phyloP scores from a whole-genome alignment of 2,888 invertebrate species.

The Danaus chrysippus region DNA sequence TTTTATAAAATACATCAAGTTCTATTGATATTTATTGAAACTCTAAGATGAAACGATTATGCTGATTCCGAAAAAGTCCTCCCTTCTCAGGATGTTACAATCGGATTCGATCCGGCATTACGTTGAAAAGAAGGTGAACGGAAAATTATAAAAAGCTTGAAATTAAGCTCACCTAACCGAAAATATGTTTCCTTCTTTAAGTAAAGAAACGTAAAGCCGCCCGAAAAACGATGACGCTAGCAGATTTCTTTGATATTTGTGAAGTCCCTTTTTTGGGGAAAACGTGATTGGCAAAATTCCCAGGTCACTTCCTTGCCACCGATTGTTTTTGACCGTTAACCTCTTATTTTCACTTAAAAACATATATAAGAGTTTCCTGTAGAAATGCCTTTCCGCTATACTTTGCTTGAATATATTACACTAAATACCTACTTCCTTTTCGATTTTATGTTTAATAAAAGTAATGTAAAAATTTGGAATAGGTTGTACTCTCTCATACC shows the following conservation, averaged over 20 bases:
- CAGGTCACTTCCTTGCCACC: conserved; percentile 29
- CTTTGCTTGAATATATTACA: conserved; percentile 22
- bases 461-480: conserved; percentile 20
- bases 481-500: conserved; percentile 8
- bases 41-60: too few species aligned
- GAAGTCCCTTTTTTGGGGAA: conserved; percentile 5
- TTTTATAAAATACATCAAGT: too few species aligned
- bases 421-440: conserved; percentile 13
- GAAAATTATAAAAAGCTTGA: too few species aligned
- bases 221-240: conserved; percentile 1
- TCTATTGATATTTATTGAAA: too few species aligned
- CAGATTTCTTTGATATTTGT: conserved; percentile 5
- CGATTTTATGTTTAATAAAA: conserved; percentile 16
- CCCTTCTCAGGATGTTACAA: too few species aligned
- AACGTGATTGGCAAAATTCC: conserved; percentile 25
- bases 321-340: conserved; percentile 20
- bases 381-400: conserved; percentile 12
- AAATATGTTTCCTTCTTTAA: conserved; percentile 4
- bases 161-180: neutral
- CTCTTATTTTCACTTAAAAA: conserved; percentile 18
- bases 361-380: conserved; percentile 17
- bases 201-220: conserved; percentile 3
- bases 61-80: too few species aligned
- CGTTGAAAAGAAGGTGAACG: too few species aligned
- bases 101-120: too few species aligned